Evolutionary conservation across 2,888 invertebrate species (phyloP), one percentile per base, ranked within the genome.

Genomic region (Spodoptera littoralis): DNA sequence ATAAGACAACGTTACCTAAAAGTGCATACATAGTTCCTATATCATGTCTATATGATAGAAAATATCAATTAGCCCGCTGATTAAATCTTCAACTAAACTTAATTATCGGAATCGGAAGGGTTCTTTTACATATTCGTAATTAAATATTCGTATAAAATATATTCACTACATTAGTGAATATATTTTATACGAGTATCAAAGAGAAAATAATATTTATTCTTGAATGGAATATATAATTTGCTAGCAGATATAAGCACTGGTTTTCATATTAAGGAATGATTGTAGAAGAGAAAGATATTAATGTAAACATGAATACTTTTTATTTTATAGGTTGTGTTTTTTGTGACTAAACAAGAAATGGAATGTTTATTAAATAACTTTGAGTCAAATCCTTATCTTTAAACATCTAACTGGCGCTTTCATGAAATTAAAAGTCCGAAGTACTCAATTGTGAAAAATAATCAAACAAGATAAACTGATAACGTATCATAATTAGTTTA

Each of bases 41-140:
- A 27, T 4, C 18, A 1, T 18, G 18, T 18, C 3, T 3, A 42
- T 3, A 24, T 24, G 12, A 4, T 11, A 13, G 13, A 54, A 53
- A 5, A 11, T 60, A 60, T 30, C 3, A 5, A 45, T 43, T 6
- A 22, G 22, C 50, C 4, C 41, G 6, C 24, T 36, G 36, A 55
- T 13, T 13, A 44, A 47, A 47, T 55, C 11, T 55, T 27, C 54
- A 70, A 62, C 36, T 24, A 41, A 44, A 47, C 41, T 27, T 69
- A 50, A 55, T 69, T 50, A 52, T 44, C 44, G 30, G 24, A 56
- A 58, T 44, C 50, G 43, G 46, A 64, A 53, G 53, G 57, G 57
- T 64, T 50, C 43, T 64, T 68, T 64, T 55, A 49, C 43, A 65
- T 53, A 12, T 61, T 44, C 18, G 18, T 58, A 46, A 41, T n/a